A percentile compares a stretch with the other conserved stretches of the same genome.
These are phyloP conservation scores for Rhogogaster chlorosoma DNA, from an alignment of 2,888 invertebrate genomes.

Conservation along the genomic window DNA sequence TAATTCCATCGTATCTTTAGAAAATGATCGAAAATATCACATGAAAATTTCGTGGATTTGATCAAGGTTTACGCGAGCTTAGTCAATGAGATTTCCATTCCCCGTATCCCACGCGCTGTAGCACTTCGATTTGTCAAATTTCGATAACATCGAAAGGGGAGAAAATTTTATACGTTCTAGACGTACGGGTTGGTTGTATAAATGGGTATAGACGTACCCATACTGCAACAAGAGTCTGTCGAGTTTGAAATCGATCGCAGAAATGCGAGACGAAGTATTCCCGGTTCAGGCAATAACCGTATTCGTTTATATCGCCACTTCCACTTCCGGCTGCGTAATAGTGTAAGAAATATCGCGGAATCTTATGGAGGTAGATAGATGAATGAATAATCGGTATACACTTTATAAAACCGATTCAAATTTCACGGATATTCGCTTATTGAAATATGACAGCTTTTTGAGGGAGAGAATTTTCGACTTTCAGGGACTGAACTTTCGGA, in stretches of 20 bases:
- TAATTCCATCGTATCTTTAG: too few species aligned
- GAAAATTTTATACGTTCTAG: background rate
- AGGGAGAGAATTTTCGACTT: background rate
- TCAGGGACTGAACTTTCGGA: too few species aligned
- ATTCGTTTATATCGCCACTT: constrained; percentile 32
- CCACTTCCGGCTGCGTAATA: constrained; percentile 5
- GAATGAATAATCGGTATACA: background rate
- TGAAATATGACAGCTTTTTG: background rate
- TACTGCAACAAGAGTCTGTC: background rate
- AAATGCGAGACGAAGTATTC: constrained; percentile 2
- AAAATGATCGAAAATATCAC: too few species aligned
- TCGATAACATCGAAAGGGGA: background rate
- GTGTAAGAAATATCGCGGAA: background rate
- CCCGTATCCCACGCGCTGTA: background rate
- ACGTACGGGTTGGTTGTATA: background rate
- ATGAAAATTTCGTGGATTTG: too few species aligned
- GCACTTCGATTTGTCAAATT: background rate
- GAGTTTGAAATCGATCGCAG: constrained; percentile 22
- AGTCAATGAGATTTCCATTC: background rate
- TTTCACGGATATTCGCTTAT: background rate
- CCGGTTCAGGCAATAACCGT: constrained; percentile 11
- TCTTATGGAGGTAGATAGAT: background rate
- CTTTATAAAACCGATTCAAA: background rate
- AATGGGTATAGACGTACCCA: background rate
- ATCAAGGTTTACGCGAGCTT: background rate